A percentile compares a stretch with the other conserved stretches of the same genome.
Conservation (phyloP, 2,797 vertebrate genomes). For the Pantherophis vulpinus region DNA sequence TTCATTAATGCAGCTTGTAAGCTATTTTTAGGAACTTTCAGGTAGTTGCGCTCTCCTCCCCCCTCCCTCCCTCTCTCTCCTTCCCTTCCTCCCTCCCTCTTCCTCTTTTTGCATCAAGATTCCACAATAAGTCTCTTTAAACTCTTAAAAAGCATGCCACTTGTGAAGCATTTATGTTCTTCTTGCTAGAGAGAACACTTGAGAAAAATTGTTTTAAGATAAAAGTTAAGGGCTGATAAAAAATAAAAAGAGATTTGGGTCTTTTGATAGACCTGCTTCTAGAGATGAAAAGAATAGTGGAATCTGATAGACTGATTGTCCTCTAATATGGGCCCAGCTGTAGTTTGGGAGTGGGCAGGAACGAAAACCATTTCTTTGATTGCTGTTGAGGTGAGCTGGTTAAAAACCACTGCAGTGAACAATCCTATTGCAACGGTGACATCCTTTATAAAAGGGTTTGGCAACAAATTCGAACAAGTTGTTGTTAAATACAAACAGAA, state of each 20-base stretch:
- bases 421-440: not conserved
- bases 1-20: not conserved
- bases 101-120: too few relatives aligned
- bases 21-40: slow-evolving; percentile 10
- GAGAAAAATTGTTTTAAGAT: slow-evolving; percentile 30
- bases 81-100: too few relatives aligned
- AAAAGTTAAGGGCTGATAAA: slow-evolving; percentile 35
- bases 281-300: slow-evolving; percentile 17
- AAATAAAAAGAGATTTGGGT: slow-evolving; percentile 17
- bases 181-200: slow-evolving; percentile 11
- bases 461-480: not conserved
- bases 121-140: not conserved
- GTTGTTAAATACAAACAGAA: not conserved
- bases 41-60: not conserved
- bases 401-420: not conserved
- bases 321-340: not conserved
- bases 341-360: not conserved
- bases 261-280: slow-evolving; percentile 12
- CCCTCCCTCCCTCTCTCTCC: not conserved
- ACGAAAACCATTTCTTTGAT: slow-evolving; percentile 6
- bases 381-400: not conserved
- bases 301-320: not conserved
- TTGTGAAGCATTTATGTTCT: slow-evolving; percentile 7
- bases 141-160: not conserved
- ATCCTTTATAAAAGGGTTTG: not conserved